These are phyloP conservation scores for Idris sp. DNA, from an alignment of 1,140 invertebrate genomes.

Conservation along the genomic window DNA sequence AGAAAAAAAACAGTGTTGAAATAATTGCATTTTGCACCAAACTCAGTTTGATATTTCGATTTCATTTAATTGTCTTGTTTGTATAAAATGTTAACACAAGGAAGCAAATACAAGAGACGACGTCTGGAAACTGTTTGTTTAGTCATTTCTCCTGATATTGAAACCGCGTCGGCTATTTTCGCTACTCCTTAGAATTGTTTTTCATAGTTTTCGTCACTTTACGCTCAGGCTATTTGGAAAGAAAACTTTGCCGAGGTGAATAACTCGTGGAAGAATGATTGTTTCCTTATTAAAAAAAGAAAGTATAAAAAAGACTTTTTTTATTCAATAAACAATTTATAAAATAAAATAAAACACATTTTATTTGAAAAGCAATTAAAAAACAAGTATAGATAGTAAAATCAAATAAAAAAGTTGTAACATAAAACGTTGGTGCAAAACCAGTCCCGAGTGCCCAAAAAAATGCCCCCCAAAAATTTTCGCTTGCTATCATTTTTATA, in stretches of 20 bases:
- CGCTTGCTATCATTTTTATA: constrained; percentile 71
- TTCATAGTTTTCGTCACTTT: constrained; percentile 59
- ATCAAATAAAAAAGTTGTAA: no score
- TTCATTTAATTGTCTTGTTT: constrained; percentile 54
- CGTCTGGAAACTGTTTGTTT: constrained; percentile 50
- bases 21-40: constrained; percentile 12
- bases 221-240: constrained; percentile 64
- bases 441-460: no score
- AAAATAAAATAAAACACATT: no score
- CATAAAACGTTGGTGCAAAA: no score
- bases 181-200: constrained; percentile 36
- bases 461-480: constrained; percentile 34
- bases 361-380: no score
- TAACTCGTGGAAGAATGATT: constrained; percentile 5
- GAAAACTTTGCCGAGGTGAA: constrained; percentile 58
- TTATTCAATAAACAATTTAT: no score
- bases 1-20: neutral
- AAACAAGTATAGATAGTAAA: no score
- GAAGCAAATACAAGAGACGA: constrained; percentile 23
- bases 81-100: constrained; percentile 45
- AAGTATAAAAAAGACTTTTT: no score
- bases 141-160: constrained; percentile 50
- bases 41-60: constrained; percentile 35
- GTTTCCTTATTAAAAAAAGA: constrained; percentile 8
- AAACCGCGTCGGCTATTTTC: constrained; percentile 50